Evolutionary conservation across 1,140 invertebrate genomes (phyloP).

Genomic region (Plectrocnemia conspersa): DNA sequence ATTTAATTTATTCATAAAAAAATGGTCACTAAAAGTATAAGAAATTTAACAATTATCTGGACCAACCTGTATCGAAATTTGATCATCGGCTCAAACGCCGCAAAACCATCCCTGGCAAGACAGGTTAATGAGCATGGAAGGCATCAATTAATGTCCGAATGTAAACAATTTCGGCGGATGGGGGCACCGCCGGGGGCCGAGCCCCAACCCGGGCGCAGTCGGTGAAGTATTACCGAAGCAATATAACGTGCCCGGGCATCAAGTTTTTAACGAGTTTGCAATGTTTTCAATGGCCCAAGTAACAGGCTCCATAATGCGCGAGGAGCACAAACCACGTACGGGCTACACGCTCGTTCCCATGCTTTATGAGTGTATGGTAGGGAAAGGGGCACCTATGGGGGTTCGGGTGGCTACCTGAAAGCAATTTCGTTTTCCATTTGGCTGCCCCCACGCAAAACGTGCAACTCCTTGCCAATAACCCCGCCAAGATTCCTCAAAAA

Average conservation of each 20-base stretch:
- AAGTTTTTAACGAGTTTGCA: constrained; percentile 37
- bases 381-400: no score
- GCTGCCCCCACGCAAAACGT: constrained; percentile 24
- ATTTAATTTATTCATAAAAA: no score
- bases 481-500: constrained; percentile 2
- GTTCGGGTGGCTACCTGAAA: constrained; percentile 21
- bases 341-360: constrained; percentile 13
- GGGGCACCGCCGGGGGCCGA: constrained; percentile 1
- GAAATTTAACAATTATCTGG: no score
- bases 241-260: constrained; percentile 35
- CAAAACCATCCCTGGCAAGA: no score
- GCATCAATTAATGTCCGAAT: constrained; percentile 28
- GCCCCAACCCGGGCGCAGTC: constrained; percentile 21
- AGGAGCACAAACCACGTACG: constrained; percentile 28
- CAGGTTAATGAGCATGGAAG: no score
- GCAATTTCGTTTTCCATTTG: constrained; percentile 34
- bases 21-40: no score
- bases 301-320: constrained; percentile 33
- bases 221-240: constrained; percentile 33
- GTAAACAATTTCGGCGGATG: constrained; percentile 24
- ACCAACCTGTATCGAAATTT: no score
- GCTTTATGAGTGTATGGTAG: constrained; percentile 18
- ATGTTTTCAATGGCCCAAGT: constrained; percentile 36
- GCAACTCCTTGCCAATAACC: background rate
- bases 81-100: constrained; percentile 1